Base-by-base conservation (phyloP, 2,113 vertebrate genomes). In the Sterrhoptilus dennistouni region DNA sequence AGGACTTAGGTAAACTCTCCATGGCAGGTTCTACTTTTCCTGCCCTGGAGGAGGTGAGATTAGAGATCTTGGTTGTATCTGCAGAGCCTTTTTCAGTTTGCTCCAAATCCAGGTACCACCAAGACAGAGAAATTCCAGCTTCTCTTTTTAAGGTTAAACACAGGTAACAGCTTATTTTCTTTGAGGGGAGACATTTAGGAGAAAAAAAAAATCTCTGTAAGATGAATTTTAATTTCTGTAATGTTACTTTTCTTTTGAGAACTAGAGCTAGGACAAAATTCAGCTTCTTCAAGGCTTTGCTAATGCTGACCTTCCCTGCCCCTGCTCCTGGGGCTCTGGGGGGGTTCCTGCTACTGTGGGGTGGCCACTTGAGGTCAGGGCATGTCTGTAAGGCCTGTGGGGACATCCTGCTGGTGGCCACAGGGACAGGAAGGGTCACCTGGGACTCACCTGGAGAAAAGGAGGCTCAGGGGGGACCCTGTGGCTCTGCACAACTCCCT, bases 281-380 rank as follows among this genome's bases (percentile, higher is more conserved):
- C 65, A 38, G 24, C 14, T 71, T 14, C 33, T 38, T 33, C 3
- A 2, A 6, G 18, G 19, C 21, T 13, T 56, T 56, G n/a, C 25
- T 35, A 8, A 16, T 3, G 8, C 35, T 15, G 60, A 8, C 36
- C 40, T 83, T 20, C 23, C 47, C 36, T 4, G 19, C 2, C 6
- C 1, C 1, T 11, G 10, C 7, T 54, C 23, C 14, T 21, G 25
- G 35, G 27, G 5, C 14, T 2, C 4, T 10, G 28, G 19, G 28
- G n/a, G 28, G 25, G n/a, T 11, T 66, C 2, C 1, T 12, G 10
- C 7, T 54, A 21, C 16, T 21, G 25, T 10, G 25, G 29, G 25
- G 35, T 9, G 20, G 5, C 14, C 71, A 21, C 12, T 4, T 4
- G 33, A 29, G 59, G 54, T 56, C 83, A 31, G 35, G 23, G 5